Percentiles rank a stretch among this genome's conserved stretches.
phyloP scores from a whole-genome alignment of 2,797 vertebrate genomes.

The Serranus cabrilla region DNA sequence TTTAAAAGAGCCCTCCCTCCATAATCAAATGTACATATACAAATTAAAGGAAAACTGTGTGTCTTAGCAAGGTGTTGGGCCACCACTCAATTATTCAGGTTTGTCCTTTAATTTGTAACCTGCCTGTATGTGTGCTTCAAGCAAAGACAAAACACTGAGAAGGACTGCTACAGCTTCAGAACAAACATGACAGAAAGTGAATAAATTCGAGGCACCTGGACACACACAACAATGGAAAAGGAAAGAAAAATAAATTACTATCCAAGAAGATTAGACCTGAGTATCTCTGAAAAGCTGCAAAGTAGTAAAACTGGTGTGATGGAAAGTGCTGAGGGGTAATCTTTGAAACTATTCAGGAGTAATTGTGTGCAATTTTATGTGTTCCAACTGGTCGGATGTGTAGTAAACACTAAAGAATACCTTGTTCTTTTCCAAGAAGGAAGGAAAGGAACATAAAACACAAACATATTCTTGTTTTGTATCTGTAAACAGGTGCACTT shows the following conservation, averaged over 20 bases:
- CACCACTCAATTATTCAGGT: no score
- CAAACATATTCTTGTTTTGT: neutral
- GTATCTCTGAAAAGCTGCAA: neutral
- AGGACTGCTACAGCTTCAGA: neutral
- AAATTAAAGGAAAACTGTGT: no score
- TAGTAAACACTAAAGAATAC: neutral
- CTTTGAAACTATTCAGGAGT: slow-evolving; percentile 2
- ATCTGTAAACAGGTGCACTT: neutral
- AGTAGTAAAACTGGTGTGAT: neutral
- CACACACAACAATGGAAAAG: neutral
- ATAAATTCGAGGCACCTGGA: neutral
- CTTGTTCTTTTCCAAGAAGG: neutral
- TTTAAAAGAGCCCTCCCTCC: neutral
- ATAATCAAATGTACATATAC: neutral
- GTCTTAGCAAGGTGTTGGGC: no score
- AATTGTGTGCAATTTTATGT: neutral
- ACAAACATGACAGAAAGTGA: neutral
- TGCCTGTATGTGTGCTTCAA: neutral
- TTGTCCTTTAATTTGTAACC: no score
- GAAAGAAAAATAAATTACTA: neutral
- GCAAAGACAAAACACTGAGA: neutral
- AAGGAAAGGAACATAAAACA: neutral
- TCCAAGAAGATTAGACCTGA: neutral
- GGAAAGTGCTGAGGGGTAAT: neutral
- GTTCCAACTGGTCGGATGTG: neutral